Evolutionary conservation across 2,797 vertebrate species (phyloP).

Genomic region (Podarcis lilfordi): DNA sequence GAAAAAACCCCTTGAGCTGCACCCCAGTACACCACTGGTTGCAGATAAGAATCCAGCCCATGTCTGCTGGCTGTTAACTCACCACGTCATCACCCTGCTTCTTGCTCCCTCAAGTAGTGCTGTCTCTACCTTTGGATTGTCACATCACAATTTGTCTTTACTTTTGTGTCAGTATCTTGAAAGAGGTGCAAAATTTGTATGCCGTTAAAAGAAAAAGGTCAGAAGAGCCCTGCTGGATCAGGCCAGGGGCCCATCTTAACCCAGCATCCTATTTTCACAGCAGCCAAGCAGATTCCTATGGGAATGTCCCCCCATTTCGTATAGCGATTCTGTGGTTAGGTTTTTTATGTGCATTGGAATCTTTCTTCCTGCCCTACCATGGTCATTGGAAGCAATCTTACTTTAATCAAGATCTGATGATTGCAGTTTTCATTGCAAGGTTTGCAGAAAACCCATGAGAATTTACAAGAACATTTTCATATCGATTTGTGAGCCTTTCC

Average conservation of each 20-base stretch:
- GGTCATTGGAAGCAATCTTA: not conserved
- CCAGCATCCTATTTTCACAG: no score
- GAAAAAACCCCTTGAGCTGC: no score
- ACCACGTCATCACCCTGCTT: not conserved
- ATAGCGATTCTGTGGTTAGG: not conserved
- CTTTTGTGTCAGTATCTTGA: not conserved
- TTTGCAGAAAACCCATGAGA: constrained; percentile 14
- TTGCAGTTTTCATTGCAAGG: constrained; percentile 15
- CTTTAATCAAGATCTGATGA: constrained; percentile 26
- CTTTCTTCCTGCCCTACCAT: not conserved
- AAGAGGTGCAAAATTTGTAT: not conserved
- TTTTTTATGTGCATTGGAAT: not conserved
- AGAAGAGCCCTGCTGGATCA: no score
- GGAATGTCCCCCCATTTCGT: not conserved
- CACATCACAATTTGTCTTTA: not conserved
- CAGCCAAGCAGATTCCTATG: no score
- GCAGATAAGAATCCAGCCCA: not conserved
- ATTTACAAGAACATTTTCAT: not conserved
- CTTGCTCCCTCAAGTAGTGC: not conserved
- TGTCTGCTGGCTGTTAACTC: not conserved
- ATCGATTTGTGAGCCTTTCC: not conserved
- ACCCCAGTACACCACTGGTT: no score
- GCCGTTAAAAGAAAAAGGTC: not conserved
- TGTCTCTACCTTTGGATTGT: not conserved
- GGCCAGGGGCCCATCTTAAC: no score